Evolutionary conservation across 1,140 invertebrate species (phyloP), one percentile per base, ranked within the genome.

Genomic region (Calliopsis andreniformis): DNA sequence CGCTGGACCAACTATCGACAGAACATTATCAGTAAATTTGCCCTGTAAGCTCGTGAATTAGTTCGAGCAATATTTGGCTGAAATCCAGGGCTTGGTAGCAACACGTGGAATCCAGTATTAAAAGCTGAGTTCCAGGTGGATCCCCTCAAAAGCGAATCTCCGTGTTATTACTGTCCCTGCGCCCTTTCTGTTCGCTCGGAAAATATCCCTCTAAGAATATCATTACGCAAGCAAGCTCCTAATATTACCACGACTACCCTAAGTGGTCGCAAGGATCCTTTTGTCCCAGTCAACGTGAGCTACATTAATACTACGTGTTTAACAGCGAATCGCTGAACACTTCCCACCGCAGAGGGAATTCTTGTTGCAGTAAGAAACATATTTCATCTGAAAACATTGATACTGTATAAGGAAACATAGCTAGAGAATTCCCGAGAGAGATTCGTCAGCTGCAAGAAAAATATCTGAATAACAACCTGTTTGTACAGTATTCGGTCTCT

Each of bases 1-100:
- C 64, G 32, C 14, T 55, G 30, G 20, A 25, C 4, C 5, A 0
- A n/a, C 6, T 67, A 67, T 32, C 28, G 42, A 39, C 55, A 49
- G 53, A 8, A 51, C 39, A 61, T 70, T 39, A 49, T 70, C 56
- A 49, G 20, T 12, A 61, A 20, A 61, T 61, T 28, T 70, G n/a
- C 16, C 5, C 30, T 12, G 30, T 18, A 35, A 59, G 14, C 18
- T 49, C 28, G n/a, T 12, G 43, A 70, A 39, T 42, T n/a, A 68
- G 23, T 20, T 2, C 25, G 25, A 7, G 16, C 4, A 20, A 0
- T 14, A 2, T 18, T 59, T 71, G 68, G 68, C 68, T 8, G 23
- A 25, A 61, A 42, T 71, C 68, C 68, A 71, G 30, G 4, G 8
- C 18, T 23, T 25, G n/a, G 28, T 25, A 49, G 43, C 69, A 51